Evolutionary conservation across 2,113 vertebrate genomes (phyloP), one percentile per base, ranked within the genome.

Genomic region (Pipra filicauda): DNA sequence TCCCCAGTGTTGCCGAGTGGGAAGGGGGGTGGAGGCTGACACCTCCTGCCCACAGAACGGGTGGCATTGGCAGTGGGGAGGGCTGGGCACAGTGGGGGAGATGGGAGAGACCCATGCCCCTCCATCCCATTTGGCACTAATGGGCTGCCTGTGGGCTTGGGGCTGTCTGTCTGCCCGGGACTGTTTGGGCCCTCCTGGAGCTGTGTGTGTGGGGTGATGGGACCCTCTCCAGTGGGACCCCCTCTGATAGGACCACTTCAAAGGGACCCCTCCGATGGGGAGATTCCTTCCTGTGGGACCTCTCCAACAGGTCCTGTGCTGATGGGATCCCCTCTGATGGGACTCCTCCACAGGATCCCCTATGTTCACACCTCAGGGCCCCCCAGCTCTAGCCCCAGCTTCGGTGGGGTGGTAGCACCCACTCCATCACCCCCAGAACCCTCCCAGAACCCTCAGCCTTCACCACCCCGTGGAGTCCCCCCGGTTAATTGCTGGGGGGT

Each of bases 111-210:
- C 21, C 2, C 20, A 19, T 2, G 0, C 21, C 28, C 15, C 52
- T 57, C 62, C 64, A 11, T 16, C 37, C 24, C 98, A 0, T 97
- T 98, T 89, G 99, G 98, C 17, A 98, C 99, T 93, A 98, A 41
- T 98, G 65, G 98, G 99, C 93, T 65, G 87, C 96, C 4, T 11
- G 37, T 78, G 44, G 41, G 17, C 30, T 17, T 13, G 31, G 59
- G 61, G 39, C 41, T 14, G 31, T 67, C 54, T 11, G 0, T 43
- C 35, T 30, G 75, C 33, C 49, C 23, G 44, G 12, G 8, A n/a
- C 94, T 37, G 94, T 64, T n/a, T 1, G 27, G 23, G 44, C 51
- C 37, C 27, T 21, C 46, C 33, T 46, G 67, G 55, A 64, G 28
- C 14, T 30, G 16, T 21, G 24, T 9, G 7, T 8, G 21, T 5